Evolutionary conservation across 2,797 vertebrate genomes (phyloP).

Genomic region (Melanotaenia parkinsoni): DNA sequence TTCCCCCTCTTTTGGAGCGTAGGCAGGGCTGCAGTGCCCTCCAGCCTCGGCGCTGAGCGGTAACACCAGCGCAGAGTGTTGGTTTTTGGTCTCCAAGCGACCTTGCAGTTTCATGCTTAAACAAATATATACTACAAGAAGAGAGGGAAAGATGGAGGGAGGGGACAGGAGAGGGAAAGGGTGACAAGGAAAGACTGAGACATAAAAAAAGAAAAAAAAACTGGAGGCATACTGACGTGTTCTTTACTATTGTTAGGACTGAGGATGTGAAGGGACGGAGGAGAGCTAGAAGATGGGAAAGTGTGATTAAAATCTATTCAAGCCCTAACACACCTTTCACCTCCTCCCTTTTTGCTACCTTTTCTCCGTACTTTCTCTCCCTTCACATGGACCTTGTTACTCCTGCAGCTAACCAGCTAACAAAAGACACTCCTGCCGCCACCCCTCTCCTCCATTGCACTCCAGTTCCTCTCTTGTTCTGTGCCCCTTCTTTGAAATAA

Average conservation of each 20-base stretch:
- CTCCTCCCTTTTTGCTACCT: constrained; percentile 1
- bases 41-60: constrained; percentile 45
- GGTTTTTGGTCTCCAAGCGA: constrained; percentile 66
- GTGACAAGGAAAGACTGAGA: constrained; percentile 42
- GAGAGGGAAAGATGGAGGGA: constrained; percentile 17
- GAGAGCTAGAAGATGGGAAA: constrained; percentile 21
- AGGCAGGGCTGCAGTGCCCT: constrained; percentile 30
- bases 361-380: constrained; percentile 45
- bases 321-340: constrained; percentile 6
- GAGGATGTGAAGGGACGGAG: constrained; percentile 21
- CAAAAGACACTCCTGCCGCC: constrained; percentile 70
- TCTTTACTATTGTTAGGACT: constrained; percentile 32
- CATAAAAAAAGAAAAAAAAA: constrained; percentile 17
- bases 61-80: constrained; percentile 59
- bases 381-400: constrained; percentile 85
- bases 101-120: constrained; percentile 58
- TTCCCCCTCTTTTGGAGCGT: background rate
- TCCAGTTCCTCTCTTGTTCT: constrained; percentile 38
- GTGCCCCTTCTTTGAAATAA: constrained; percentile 70
- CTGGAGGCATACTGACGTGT: background rate
- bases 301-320: constrained; percentile 51
- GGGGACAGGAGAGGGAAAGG: constrained; percentile 24
- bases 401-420: constrained; percentile 80
- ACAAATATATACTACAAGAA: constrained; percentile 71
- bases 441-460: constrained; percentile 62